Base-by-base conservation (phyloP, 2,888 invertebrate genomes). In the Andrena praecox region DNA sequence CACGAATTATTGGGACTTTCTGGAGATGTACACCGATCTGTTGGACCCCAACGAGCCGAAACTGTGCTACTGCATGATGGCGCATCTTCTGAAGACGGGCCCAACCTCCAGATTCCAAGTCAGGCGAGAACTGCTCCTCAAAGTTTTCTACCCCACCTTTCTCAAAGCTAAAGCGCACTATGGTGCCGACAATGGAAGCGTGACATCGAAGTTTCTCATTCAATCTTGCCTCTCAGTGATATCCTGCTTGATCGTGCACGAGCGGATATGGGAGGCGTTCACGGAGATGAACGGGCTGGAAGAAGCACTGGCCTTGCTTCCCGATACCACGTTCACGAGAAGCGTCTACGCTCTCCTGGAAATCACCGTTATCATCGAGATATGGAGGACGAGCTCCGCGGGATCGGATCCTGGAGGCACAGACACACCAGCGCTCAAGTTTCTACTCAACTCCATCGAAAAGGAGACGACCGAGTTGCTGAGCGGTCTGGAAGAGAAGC, bases 141-240 rank as follows among this genome's bases (percentile, higher is more conserved):
- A 95, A 70, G 95, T 96, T 0, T 95, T 96, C 70, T 95, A 95
- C 89, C 96, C 96, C 0, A 95, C 95, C 0, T 96, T 96, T 85
- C 93, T 96, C 12, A 95, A 94, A 7, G 95, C 95, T 0, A 95
- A 95, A 86, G 94, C 94, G 66, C 91, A 94, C 75, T 96, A 95
- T 85, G 16, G 29, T 0, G 64, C 80, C 0, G 94, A 94, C 24
- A 94, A 94, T 60, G 92, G 94, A 2, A 92, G 94, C 76, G 94
- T 94, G 24, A 95, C 95, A n/a, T 94, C 95, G 0, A 95, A 95
- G 80, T 96, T 96, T 87, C 92, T 96, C 0, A 94, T 96, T 1
- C 95, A 95, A 3, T 95, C 96, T 0, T 96, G 96, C 75, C 90
- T 96, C 0, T 95, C 96, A 24, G 94, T 95, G 2, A 96, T 96